phyloP scores from a whole-genome alignment of 2,113 vertebrate genomes.

The Anolis carolinensis region DNA sequence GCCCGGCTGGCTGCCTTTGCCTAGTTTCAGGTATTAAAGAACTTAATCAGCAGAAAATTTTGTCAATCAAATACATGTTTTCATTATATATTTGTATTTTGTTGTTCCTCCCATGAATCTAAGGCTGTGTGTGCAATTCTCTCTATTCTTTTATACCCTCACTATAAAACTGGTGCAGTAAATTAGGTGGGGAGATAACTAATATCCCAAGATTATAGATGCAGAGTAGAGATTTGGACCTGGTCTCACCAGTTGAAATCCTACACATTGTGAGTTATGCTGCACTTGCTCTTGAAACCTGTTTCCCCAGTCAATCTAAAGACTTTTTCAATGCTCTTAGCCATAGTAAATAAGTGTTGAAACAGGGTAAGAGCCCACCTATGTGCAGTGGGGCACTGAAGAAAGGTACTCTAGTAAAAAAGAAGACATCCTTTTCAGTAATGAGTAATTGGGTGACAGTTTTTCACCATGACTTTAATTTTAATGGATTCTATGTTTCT shows the following conservation, averaged over 20 bases:
- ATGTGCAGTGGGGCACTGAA: not conserved
- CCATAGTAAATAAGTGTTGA: not conserved
- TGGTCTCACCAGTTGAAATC: not conserved
- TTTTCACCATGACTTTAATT: not conserved
- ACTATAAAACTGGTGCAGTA: not conserved
- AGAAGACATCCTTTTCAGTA: not conserved
- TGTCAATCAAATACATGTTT: not conserved
- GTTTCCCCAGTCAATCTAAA: not conserved
- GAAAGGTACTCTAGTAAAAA: not conserved
- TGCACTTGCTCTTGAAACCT: not conserved
- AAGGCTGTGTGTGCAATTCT: not conserved
- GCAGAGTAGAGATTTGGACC: not conserved
- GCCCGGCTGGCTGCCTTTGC: constrained; percentile 93
- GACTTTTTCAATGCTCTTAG: not conserved
- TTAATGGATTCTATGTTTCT: not conserved
- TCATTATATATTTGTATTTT: not conserved
- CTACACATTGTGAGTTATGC: not conserved
- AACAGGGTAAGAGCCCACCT: not conserved
- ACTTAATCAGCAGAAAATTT: not conserved
- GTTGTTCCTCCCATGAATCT: not conserved
- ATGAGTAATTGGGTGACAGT: not conserved
- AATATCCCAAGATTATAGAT: not conserved
- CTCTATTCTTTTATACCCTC: not conserved
- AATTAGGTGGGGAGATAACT: not conserved
- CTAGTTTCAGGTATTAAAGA: constrained; percentile 91